These are phyloP conservation scores for Pelusios castaneus DNA, from an alignment of 2,113 vertebrate species.

Conservation along the genomic window DNA sequence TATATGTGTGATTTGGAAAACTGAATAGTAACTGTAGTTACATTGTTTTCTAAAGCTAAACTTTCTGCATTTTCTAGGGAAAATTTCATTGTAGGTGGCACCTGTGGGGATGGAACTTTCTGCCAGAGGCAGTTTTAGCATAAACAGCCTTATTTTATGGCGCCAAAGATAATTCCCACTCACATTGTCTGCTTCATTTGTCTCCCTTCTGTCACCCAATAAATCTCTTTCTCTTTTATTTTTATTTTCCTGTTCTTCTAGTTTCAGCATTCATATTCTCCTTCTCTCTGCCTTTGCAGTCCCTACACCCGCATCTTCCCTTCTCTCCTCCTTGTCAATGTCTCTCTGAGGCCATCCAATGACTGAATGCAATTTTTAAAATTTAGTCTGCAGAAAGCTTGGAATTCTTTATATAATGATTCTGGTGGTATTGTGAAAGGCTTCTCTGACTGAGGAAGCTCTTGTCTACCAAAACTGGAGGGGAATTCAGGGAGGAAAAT, in stretches of 20 bases:
- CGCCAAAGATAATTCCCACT: slow-evolving; percentile 52
- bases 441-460: neutral
- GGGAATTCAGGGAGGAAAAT: neutral
- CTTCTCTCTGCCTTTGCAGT: neutral
- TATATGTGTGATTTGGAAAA: neutral
- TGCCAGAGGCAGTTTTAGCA: slow-evolving; percentile 46
- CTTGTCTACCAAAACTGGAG: rapidly evolving
- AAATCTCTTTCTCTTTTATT: slow-evolving; percentile 47
- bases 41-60: neutral
- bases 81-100: slow-evolving; percentile 17
- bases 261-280: neutral
- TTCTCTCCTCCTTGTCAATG: neutral
- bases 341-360: neutral
- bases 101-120: slow-evolving; percentile 4
- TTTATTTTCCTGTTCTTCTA: slow-evolving; percentile 43
- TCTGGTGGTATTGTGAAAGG: neutral
- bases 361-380: neutral
- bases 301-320: neutral
- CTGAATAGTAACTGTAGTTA: neutral
- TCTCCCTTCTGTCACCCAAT: slow-evolving; percentile 25
- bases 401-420: neutral
- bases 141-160: slow-evolving; percentile 55
- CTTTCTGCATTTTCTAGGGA: neutral
- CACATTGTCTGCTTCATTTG: slow-evolving; percentile 35
- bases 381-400: neutral